Base-by-base conservation (phyloP, 2,113 vertebrate genomes). In the Cyprinodon tularosa region DNA sequence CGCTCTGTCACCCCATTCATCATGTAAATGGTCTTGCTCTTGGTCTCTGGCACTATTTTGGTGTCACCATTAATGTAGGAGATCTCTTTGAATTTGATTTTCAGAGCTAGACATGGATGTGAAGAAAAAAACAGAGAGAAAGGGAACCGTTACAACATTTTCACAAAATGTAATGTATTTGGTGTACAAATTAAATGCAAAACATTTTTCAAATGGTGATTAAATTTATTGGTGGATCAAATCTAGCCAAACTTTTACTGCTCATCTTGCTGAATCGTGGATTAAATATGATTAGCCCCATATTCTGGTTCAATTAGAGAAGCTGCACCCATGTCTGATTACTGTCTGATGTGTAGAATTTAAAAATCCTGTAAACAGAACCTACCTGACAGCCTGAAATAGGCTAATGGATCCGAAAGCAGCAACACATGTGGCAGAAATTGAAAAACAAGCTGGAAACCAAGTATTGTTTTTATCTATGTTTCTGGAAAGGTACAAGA, bases 61-160 rank as follows among this genome's bases (percentile, higher is more conserved):
- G 97, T 98, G 91, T 99, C 97, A 4, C 97, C 95, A 77, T 99
- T 97, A 93, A 98, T 96, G 94, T 99, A 99, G 74, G 96, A 96
- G 90, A 99, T 98, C 94, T 99, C 98, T 92, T 99, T 99, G 68
- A 99, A 97, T 95, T 99, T 99, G 93, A 99, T 99, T 94, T 98
- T 99, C 88, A 99, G 91, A 47, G 96, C 97, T 99, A 79, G 73
- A 59, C 3, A 79, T 0, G 15, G 20, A 62, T 64, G 65, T 50
- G 57, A 60, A 57, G n/a, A 65, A 38, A 78, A n/a, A 80, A 42
- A 67, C 0, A 63, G 3, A 40, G 42, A 80, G 8, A 75, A 29
- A 29, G 29, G 29, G 29, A 29, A 29, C 29, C 29, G 2, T 29
- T 29, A 29, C 29, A 29, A 29, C 2, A 29, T 29, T 1, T 29